Evolutionary conservation across 2,888 invertebrate species (phyloP).

Genomic region (Zaprionus lineosus): DNA sequence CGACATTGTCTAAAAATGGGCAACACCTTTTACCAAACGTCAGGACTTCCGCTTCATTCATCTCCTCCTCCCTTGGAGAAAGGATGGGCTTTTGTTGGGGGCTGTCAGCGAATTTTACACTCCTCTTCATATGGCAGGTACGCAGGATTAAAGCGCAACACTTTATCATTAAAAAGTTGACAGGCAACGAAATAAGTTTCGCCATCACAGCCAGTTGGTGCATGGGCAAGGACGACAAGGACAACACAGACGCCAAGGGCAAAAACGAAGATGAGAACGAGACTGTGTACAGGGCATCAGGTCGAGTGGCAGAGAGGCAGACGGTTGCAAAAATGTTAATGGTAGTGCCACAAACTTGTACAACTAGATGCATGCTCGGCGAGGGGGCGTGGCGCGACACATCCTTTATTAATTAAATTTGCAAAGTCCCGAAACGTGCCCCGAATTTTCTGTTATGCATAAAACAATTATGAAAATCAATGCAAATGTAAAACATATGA

Average conservation of each 20-base stretch:
- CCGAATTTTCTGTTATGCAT: constrained; percentile 5
- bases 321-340: constrained; percentile 15
- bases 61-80: too few relatives aligned
- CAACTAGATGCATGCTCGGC: constrained; percentile 12
- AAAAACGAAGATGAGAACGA: too few relatives aligned
- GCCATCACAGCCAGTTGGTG: constrained; percentile 38
- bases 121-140: constrained; percentile 32
- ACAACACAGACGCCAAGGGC: too few relatives aligned
- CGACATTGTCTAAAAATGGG: too few relatives aligned
- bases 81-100: too few relatives aligned
- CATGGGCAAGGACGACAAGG: constrained; percentile 16
- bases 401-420: constrained; percentile 42
- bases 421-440: constrained; percentile 25
- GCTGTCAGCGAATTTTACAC: constrained; percentile 61
- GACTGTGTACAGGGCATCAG: too few relatives aligned
- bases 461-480: constrained; percentile 37
- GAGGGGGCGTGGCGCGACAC: constrained; percentile 1
- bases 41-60: neutral
- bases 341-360: constrained; percentile 18
- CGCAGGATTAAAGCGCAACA: constrained; percentile 65
- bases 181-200: constrained; percentile 63
- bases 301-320: neutral
- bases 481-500: constrained; percentile 11
- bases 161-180: constrained; percentile 74
- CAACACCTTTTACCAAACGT: constrained; percentile 32